Base-by-base conservation (phyloP, 2,888 invertebrate genomes). In the Pasiphila rectangulata region DNA sequence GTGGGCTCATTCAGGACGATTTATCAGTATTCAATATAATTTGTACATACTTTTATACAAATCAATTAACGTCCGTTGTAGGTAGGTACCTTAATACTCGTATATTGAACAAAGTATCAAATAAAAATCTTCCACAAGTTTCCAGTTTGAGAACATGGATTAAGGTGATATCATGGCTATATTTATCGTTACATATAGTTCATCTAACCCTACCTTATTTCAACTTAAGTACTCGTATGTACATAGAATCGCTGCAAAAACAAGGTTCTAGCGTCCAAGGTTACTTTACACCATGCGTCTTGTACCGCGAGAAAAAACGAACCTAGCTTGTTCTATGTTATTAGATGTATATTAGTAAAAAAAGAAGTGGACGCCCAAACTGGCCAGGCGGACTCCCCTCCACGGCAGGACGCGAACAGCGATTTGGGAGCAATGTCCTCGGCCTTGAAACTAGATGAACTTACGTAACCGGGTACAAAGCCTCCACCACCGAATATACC, bases 391-490 rank as follows among this genome's bases (percentile, higher is more conserved):
- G 60, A 69, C 73, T 72, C 69, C 75, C 72, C 75, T 65, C 75
- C 75, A 76, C 69, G 67, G 67, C 75, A 81, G 86, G 86, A 85
- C 81, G 79, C 80, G 81, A 80, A 82, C 85, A 81, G 83, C 83
- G 80, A 80, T 83, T 84, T 82, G 87, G 87, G 88, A 85, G 83
- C 88, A 88, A 86, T 76, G 88, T 79, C 86, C 88, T 75, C 86
- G 85, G 79, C 88, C 88, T 88, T 88, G 88, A 79, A 78, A 72
- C 82, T 88, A 88, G 88, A 84, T 86, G 87, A 85, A 86, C 86
- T 86, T 86, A 87, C 75, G 79, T 84, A 85, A 87, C 86, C 83
- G 76, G 83, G 80, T 79, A 73, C 68, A 54, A 64, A 79, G 79
- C 78, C 76, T 82, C 72, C 71, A 75, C 79, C 78, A 75, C 83